phyloP scores from a whole-genome alignment of 1,140 invertebrate species.

The Neodiprion fabricii region DNA sequence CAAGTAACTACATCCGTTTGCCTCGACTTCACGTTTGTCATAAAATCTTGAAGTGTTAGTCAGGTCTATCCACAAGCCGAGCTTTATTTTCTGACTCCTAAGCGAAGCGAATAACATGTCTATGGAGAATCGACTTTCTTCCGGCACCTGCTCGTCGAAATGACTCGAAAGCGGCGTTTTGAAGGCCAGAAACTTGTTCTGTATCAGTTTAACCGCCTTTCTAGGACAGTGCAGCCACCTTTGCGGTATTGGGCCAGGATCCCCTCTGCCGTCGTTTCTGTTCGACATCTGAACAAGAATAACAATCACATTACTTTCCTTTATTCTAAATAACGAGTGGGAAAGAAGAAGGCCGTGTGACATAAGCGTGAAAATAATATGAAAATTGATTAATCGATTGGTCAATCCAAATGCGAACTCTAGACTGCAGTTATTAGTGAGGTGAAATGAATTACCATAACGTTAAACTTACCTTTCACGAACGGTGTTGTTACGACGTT shows the following conservation, averaged over 20 bases:
- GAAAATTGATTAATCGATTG: no score
- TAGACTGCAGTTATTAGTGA: no score
- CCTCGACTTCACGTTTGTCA: constrained; percentile 78
- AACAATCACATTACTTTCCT: no score
- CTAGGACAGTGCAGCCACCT: constrained; percentile 93
- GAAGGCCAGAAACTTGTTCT: constrained; percentile 87
- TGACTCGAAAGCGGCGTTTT: constrained; percentile 86
- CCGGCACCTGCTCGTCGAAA: constrained; percentile 83
- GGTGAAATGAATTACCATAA: background rate
- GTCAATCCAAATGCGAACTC: no score
- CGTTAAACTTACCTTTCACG: background rate
- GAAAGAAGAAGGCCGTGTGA: no score
- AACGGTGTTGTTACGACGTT: background rate
- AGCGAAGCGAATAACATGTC: constrained; percentile 81
- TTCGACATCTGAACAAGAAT: constrained; percentile 12
- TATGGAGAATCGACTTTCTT: constrained; percentile 80
- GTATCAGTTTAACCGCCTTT: constrained; percentile 77
- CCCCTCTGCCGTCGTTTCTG: constrained; percentile 32
- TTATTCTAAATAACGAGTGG: no score
- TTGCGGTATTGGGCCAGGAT: constrained; percentile 77
- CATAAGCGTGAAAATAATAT: no score
- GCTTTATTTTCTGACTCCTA: constrained; percentile 78
- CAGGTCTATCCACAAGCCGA: constrained; percentile 96
- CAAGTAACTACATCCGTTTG: constrained; percentile 77
- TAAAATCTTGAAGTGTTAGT: constrained; percentile 97